These are phyloP conservation scores for Gastrophysa polygoni DNA, from an alignment of 2,888 invertebrate species.

Conservation along the genomic window DNA sequence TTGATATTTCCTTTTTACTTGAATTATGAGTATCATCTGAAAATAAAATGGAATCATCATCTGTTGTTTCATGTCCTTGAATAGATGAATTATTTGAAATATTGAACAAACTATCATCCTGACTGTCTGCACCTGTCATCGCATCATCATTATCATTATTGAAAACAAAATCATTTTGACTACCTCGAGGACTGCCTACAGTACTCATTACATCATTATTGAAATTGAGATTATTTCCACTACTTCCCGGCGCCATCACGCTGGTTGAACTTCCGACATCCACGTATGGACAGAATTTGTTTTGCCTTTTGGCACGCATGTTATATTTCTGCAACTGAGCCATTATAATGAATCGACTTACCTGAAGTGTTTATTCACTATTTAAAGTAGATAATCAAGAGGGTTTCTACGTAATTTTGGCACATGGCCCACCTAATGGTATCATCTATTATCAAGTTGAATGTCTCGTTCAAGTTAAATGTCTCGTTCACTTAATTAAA, in stretches of 20 bases:
- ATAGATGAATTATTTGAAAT: neutral
- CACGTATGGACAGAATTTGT: neutral
- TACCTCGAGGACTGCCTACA: no score
- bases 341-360: neutral
- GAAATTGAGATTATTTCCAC: neutral
- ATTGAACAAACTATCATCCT: neutral
- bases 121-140: neutral
- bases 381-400: no score
- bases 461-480: no score
- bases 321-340: neutral
- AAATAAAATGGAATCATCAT: neutral
- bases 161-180: no score
- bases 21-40: neutral
- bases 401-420: no score
- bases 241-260: neutral
- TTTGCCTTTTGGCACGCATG: neutral
- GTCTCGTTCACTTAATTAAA: no score
- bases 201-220: neutral
- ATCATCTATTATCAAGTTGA: no score
- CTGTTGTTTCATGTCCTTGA: neutral
- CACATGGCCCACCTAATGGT: no score
- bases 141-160: neutral
- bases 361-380: neutral
- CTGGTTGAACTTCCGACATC: neutral
- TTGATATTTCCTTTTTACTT: neutral